Conservation (phyloP, 1,140 invertebrate species). For the Centruroides sculpturatus region DNA sequence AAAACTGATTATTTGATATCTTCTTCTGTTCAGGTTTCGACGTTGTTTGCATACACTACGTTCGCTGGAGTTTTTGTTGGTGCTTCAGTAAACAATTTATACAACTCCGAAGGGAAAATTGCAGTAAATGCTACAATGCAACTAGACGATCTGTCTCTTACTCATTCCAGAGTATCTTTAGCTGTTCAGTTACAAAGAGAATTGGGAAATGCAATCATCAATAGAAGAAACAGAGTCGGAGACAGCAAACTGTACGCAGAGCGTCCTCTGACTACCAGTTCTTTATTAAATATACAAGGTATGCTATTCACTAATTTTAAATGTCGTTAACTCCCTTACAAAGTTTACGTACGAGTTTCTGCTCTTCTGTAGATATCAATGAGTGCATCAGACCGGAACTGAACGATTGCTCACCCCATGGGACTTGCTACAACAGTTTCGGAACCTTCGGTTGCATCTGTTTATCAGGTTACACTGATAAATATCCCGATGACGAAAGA, state of each 20-base stretch:
- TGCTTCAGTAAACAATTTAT: conserved; percentile 63
- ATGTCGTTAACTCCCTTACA: too few relatives aligned
- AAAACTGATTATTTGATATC: too few relatives aligned
- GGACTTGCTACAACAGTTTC: conserved; percentile 70
- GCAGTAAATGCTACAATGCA: conserved; percentile 69
- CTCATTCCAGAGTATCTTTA: conserved; percentile 45
- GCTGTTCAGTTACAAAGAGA: conserved; percentile 63
- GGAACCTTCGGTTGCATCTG: conserved; percentile 79
- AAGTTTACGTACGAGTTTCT: too few relatives aligned
- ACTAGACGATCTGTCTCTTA: conserved; percentile 35
- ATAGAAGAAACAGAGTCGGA: conserved; percentile 65
- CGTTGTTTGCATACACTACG: conserved; percentile 9
- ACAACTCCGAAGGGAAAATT: conserved; percentile 42
- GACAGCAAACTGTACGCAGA: conserved; percentile 69
- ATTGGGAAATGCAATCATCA: conserved; percentile 38
- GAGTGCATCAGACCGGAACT: conserved; percentile 70
- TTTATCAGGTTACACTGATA: conserved; percentile 48
- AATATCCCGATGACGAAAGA: conserved; percentile 39
- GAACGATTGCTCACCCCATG: conserved; percentile 79
- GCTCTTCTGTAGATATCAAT: conserved; percentile 54
- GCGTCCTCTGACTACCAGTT: conserved; percentile 48
- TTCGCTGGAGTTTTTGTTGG: conserved; percentile 63
- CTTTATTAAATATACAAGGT: too few relatives aligned
- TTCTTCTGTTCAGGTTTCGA: too few relatives aligned
- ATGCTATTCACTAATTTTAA: too few relatives aligned